phyloP scores from a whole-genome alignment of 2,888 invertebrate genomes.

The Drosophila pegasa region DNA sequence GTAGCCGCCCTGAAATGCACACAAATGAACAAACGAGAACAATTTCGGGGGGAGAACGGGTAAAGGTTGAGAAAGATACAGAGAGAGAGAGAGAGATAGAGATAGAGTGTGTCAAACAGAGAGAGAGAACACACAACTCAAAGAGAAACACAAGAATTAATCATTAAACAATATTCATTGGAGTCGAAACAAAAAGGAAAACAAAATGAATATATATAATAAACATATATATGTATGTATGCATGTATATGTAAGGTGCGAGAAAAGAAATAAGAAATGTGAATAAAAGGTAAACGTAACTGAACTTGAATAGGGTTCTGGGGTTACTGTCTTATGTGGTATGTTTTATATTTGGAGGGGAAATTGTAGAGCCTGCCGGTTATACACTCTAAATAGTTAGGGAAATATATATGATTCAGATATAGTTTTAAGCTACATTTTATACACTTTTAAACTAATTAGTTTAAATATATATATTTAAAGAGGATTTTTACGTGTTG shows the following conservation, averaged over 20 bases:
- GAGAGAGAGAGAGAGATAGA: constrained; percentile 24
- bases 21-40: constrained; percentile 84
- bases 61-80: constrained; percentile 42
- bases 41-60: constrained; percentile 73
- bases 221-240: not conserved
- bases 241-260: constrained; percentile 25
- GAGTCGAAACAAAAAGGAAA: constrained; percentile 5
- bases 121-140: constrained; percentile 6
- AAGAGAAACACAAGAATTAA: constrained; percentile 3
- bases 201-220: constrained; percentile 30
- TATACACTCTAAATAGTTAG: constrained; percentile 16
- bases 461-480: constrained; percentile 10
- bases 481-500: constrained; percentile 26
- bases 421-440: constrained; percentile 10
- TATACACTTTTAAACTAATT: constrained; percentile 35
- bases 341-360: constrained; percentile 20
- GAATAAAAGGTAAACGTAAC: constrained; percentile 33
- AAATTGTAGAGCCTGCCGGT: constrained; percentile 24
- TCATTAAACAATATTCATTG: constrained; percentile 19
- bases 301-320: constrained; percentile 37
- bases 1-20: constrained; percentile 93
- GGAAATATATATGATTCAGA: not conserved
- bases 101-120: constrained; percentile 40
- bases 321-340: constrained; percentile 48
- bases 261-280: not conserved